These are phyloP conservation scores for Epistrophella euchroma DNA, from an alignment of 2,888 invertebrate species.

Conservation along the genomic window DNA sequence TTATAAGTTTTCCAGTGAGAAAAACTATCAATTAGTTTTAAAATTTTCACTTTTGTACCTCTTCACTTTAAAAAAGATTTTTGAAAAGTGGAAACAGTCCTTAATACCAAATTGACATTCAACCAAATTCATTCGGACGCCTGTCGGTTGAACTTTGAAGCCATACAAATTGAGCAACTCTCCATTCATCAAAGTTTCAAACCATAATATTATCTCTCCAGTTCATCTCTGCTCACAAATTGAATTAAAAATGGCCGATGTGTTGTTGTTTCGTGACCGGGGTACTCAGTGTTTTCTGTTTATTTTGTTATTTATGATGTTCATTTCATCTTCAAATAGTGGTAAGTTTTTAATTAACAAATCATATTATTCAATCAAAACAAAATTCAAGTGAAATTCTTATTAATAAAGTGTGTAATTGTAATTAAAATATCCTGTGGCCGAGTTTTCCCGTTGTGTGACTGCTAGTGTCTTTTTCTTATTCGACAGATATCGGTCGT, in stretches of 20 bases:
- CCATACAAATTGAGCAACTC: conserved; percentile 59
- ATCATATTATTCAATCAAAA: conserved; percentile 8
- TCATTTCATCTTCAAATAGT: conserved; percentile 78
- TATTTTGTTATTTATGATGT: conserved; percentile 78
- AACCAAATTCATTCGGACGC: conserved; percentile 38
- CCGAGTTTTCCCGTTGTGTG: conserved; percentile 63
- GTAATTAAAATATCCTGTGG: conserved; percentile 56
- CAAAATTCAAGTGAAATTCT: conserved; percentile 44
- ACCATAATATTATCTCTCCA: conserved; percentile 29
- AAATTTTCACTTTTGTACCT: too few species aligned
- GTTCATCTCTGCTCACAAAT: conserved; percentile 57
- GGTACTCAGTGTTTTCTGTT: conserved; percentile 78
- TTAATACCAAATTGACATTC: neutral
- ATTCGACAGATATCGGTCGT: conserved; percentile 51
- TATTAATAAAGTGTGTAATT: conserved; percentile 31
- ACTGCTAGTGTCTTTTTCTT: conserved; percentile 70
- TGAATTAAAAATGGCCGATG: conserved; percentile 78
- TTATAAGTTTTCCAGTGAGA: too few species aligned
- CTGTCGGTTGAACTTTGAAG: conserved; percentile 50
- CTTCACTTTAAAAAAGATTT: too few species aligned
- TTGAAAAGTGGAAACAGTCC: neutral
- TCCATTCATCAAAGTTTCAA: conserved; percentile 41
- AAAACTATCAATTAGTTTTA: too few species aligned
- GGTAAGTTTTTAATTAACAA: conserved; percentile 76
- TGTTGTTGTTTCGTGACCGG: conserved; percentile 78